Conservation (phyloP, 2,113 vertebrate genomes). For the Sapayoa aenigma region DNA sequence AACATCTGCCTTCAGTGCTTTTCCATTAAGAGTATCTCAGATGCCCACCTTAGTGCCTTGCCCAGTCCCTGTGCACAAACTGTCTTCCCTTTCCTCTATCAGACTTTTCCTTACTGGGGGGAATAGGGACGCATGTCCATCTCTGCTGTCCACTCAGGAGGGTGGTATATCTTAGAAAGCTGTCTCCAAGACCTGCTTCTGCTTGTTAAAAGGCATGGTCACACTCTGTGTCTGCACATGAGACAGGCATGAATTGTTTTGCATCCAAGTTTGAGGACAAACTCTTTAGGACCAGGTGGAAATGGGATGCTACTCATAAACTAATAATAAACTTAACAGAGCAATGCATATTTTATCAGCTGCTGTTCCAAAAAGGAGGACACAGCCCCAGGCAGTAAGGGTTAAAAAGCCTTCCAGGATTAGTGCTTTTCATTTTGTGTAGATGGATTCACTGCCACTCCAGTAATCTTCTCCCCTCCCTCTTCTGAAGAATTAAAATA, state of each 20-base stretch:
- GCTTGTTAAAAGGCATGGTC: neutral
- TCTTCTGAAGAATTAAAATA: neutral
- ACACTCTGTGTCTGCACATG: neutral
- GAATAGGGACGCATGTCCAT: neutral
- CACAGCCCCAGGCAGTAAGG: neutral
- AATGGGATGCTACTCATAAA: neutral
- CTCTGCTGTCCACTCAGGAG: rapidly evolving
- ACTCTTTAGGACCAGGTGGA: neutral
- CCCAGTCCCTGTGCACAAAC: neutral
- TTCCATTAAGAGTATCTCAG: neutral
- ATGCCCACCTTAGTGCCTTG: neutral
- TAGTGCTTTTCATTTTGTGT: neutral
- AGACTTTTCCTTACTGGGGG: neutral
- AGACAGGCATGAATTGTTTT: neutral
- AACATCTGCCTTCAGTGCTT: neutral
- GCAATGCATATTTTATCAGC: neutral
- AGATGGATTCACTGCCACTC: neutral
- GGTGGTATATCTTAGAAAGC: neutral
- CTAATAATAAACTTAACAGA: neutral
- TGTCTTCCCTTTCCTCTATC: neutral
- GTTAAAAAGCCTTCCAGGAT: neutral
- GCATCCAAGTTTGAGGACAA: neutral
- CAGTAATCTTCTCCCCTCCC: neutral
- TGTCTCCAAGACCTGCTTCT: neutral
- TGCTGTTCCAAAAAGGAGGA: neutral